phyloP scores from a whole-genome alignment of 1,140 invertebrate genomes.

The Zaprionus gabonicus region DNA sequence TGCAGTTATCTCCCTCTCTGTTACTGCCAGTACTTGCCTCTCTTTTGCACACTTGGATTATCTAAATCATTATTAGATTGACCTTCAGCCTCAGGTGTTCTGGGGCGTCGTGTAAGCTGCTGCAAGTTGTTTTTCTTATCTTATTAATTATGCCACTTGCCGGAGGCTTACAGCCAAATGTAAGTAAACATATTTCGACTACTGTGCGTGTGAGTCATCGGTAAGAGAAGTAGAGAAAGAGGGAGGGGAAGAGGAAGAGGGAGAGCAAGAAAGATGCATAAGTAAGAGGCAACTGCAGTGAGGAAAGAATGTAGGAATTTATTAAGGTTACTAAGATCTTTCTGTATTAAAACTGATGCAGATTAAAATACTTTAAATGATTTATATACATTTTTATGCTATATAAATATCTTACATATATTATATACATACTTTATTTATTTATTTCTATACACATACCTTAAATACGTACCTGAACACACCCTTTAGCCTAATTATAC shows the following conservation, averaged over 20 bases:
- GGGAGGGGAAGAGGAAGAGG: neutral
- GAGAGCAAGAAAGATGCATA: neutral
- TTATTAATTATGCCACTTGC: conserved; percentile 74
- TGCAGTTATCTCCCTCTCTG: neutral
- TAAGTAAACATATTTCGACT: conserved; percentile 41
- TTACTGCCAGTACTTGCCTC: conserved; percentile 16
- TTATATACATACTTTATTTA: too few relatives aligned
- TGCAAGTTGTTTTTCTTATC: conserved; percentile 64
- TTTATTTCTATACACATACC: too few relatives aligned
- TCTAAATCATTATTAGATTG: conserved; percentile 82
- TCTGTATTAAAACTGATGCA: neutral
- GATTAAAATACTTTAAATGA: neutral
- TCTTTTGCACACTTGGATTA: conserved; percentile 52
- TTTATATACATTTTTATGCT: too few relatives aligned
- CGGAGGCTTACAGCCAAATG: conserved; percentile 13
- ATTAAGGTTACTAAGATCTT: neutral
- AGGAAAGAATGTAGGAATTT: neutral
- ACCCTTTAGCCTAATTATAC: too few relatives aligned
- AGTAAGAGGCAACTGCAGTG: neutral
- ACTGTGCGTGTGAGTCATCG: conserved; percentile 67
- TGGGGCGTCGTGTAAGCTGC: conserved; percentile 35
- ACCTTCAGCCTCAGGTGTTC: conserved; percentile 71
- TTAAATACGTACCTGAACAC: too few relatives aligned
- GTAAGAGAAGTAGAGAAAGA: neutral
- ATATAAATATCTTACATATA: too few relatives aligned